Conservation (phyloP, 1,140 invertebrate species). For the Orius insidiosus region DNA sequence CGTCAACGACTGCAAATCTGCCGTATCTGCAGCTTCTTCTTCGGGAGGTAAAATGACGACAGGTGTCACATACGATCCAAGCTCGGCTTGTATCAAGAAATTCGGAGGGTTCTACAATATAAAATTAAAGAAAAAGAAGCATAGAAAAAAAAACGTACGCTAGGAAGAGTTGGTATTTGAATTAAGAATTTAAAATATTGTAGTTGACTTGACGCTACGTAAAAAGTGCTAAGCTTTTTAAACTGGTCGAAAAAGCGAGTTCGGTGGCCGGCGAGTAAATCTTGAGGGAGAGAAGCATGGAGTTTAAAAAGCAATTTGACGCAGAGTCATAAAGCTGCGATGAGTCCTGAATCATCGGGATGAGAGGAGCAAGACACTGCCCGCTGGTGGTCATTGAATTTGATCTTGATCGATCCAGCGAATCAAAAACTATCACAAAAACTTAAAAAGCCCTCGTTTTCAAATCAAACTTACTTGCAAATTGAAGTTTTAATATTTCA, state of each 20-base stretch:
- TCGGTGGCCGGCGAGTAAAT: conserved; percentile 63
- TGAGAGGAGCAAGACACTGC: conserved; percentile 89
- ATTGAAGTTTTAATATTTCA: conserved; percentile 79
- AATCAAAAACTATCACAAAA: conserved; percentile 65
- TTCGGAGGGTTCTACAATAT: conserved; percentile 80
- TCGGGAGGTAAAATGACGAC: conserved; percentile 69
- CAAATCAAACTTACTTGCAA: conserved; percentile 67
- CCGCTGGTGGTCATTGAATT: conserved; percentile 95
- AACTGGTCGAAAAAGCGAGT: conserved; percentile 84
- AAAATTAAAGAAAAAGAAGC: conserved; percentile 19
- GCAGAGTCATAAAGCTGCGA: conserved; percentile 90
- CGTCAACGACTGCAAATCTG: conserved; percentile 23
- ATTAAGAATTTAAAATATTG: conserved; percentile 97
- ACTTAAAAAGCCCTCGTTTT: conserved; percentile 8
- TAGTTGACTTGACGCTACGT: conserved; percentile 76
- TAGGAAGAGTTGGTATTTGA: conserved; percentile 78
- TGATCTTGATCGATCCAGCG: conserved; percentile 77
- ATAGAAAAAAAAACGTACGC: conserved; percentile 37
- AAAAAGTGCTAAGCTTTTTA: conserved; percentile 77
- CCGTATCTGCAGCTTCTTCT: conserved; percentile 14
- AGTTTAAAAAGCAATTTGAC: conserved; percentile 93
- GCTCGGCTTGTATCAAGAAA: conserved; percentile 81
- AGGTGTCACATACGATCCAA: conserved; percentile 82
- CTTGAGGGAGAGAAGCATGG: conserved; percentile 75
- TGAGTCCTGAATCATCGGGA: conserved; percentile 95